These are phyloP conservation scores for Zelleria hepariella DNA, from an alignment of 2,888 invertebrate species.

Conservation along the genomic window DNA sequence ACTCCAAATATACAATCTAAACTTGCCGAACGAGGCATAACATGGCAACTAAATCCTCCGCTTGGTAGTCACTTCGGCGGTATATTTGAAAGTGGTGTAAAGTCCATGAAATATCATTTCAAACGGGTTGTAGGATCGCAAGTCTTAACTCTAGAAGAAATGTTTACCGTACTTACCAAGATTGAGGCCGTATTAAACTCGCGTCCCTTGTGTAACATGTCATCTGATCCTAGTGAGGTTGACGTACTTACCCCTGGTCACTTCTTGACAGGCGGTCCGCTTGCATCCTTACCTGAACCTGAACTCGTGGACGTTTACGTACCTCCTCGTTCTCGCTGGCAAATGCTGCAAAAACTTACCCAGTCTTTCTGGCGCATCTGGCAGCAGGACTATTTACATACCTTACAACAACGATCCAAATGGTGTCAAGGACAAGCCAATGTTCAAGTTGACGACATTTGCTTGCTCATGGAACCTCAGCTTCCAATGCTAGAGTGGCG, in stretches of 20 bases:
- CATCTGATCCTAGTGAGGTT: conserved; percentile 6
- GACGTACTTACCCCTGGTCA: neutral
- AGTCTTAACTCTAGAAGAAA: conserved; percentile 18
- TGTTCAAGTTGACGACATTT: too few relatives aligned
- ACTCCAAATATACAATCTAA: conserved; percentile 7
- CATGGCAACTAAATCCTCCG: conserved; percentile 24
- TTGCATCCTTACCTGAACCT: neutral
- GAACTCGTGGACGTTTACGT: neutral
- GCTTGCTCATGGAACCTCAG: too few relatives aligned
- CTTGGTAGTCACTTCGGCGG: conserved; percentile 22
- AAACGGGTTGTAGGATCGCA: conserved; percentile 15
- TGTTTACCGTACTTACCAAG: conserved; percentile 16
- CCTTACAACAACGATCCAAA: neutral
- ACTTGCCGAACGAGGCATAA: conserved; percentile 12
- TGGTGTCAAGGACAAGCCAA: neutral
- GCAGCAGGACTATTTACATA: too few relatives aligned
- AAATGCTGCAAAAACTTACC: neutral
- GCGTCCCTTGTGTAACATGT: conserved; percentile 14
- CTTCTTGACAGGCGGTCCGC: neutral
- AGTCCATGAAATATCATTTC: conserved; percentile 21
- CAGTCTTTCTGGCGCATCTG: too few relatives aligned
- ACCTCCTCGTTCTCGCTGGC: neutral
- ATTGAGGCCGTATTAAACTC: conserved; percentile 20
- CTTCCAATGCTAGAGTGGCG: too few relatives aligned
- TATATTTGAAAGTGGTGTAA: conserved; percentile 23